Percentiles rank a stretch among this genome's conserved stretches.
These are phyloP conservation scores for Coenonympha arcania DNA, from an alignment of 2,888 invertebrate species.

Conservation along the genomic window DNA sequence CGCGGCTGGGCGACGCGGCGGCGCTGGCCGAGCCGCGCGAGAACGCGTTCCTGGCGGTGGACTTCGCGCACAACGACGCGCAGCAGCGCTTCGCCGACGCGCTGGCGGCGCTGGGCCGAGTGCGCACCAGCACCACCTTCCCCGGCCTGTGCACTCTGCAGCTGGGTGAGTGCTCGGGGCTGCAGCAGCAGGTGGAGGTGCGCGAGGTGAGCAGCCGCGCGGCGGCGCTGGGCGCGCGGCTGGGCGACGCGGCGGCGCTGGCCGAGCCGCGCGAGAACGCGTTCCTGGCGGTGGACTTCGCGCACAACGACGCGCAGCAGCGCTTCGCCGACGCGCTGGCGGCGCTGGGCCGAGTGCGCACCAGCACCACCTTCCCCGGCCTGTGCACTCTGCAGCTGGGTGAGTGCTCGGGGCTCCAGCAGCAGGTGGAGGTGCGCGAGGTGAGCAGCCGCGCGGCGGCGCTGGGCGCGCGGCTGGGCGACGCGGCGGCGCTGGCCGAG, in stretches of 20 bases:
- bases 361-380: constrained; percentile 92
- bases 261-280: constrained; percentile 94
- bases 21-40: constrained; percentile 90
- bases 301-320: constrained; percentile 78
- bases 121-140: constrained; percentile 91
- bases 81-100: constrained; percentile 77
- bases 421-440: constrained; percentile 90
- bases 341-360: constrained; percentile 79
- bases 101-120: constrained; percentile 76
- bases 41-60: constrained; percentile 91
- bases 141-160: constrained; percentile 85
- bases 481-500: constrained; percentile 86
- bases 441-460: constrained; percentile 91
- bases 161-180: constrained; percentile 92
- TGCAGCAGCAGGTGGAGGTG: constrained; percentile 91
- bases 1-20: constrained; percentile 86
- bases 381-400: constrained; percentile 83
- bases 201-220: constrained; percentile 91
- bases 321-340: constrained; percentile 77
- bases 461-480: constrained; percentile 86
- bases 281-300: constrained; percentile 87
- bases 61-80: constrained; percentile 81
- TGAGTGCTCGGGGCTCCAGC: constrained; percentile 91
- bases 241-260: constrained; percentile 86
- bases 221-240: constrained; percentile 85